A percentile compares a stretch with the other conserved stretches of the same genome.
Conservation (phyloP, 2,888 invertebrate genomes). For the Epinotia brunnichana region DNA sequence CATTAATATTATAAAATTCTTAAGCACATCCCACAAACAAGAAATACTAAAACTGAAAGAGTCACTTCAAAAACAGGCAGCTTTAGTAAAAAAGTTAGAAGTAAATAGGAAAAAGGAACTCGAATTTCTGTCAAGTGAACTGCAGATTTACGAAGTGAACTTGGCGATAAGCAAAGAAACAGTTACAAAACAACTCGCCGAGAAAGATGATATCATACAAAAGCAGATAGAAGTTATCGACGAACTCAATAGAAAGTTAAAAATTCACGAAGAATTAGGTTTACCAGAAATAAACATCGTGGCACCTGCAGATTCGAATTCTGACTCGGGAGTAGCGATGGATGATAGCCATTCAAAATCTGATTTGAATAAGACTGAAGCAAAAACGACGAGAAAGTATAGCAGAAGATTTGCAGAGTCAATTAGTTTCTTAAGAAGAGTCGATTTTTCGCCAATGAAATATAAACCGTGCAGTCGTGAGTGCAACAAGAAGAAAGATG, state of each 20-base stretch:
- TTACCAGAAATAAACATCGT: slow-evolving; percentile 69
- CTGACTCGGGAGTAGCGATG: slow-evolving; percentile 77
- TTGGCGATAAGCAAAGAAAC: slow-evolving; percentile 71
- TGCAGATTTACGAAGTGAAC: slow-evolving; percentile 77
- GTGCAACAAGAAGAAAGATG: slow-evolving; percentile 69
- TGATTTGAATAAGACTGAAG: slow-evolving; percentile 64
- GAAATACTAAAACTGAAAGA: slow-evolving; percentile 74
- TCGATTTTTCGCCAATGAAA: slow-evolving; percentile 80
- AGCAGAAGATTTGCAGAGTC: slow-evolving; percentile 77
- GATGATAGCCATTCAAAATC: slow-evolving; percentile 66
- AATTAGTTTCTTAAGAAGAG: slow-evolving; percentile 75
- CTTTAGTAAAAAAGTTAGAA: slow-evolving; percentile 75
- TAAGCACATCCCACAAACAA: slow-evolving; percentile 76
- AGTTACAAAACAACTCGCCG: slow-evolving; percentile 71
- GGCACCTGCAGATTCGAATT: slow-evolving; percentile 71
- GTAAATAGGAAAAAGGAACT: slow-evolving; percentile 75
- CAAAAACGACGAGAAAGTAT: slow-evolving; percentile 71
- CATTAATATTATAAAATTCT: slow-evolving; percentile 77
- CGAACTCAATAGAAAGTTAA: slow-evolving; percentile 68
- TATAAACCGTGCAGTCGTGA: slow-evolving; percentile 72
- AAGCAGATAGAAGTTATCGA: slow-evolving; percentile 70
- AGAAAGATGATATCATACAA: slow-evolving; percentile 74
- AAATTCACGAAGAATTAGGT: slow-evolving; percentile 57
- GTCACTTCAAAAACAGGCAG: slow-evolving; percentile 69
- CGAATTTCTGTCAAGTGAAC: slow-evolving; percentile 75